Evolutionary conservation across 1,140 invertebrate species (phyloP), one percentile per base, ranked within the genome.

Genomic region (Eueides isabella): DNA sequence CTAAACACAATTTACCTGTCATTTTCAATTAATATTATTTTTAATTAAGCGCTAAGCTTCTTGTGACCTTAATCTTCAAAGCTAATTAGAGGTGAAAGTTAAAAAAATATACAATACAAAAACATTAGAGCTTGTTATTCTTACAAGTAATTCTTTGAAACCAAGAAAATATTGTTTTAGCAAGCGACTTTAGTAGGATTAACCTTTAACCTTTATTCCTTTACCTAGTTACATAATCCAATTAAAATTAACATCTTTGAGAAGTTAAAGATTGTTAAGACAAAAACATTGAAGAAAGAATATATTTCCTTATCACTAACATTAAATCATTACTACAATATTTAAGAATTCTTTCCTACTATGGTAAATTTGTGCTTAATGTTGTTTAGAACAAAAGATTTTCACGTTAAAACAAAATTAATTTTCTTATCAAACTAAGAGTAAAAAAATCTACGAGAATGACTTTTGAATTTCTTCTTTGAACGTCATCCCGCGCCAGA

Each of bases 401-500:
- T 33, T 33, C 26, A 23, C 11, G 9, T 63, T 30, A 63, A 31
- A 29, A 63, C 62, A 61, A 41, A 55, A 26, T 28, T 38, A 33
- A 69, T 31, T 61, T 69, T 68, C 35, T 55, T 38, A 69, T 61
- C 3, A 48, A 29, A 23, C 14, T 12, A 12, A 61, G 61, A 65
- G 76, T 61, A 71, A 74, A 75, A 72, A 73, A n/a, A 64, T 19
- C 41, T 14, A 31, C 48, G 12, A 55, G 72, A 76, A 72, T 79
- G 66, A 62, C 67, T 66, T 61, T 71, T 19, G 71, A 71, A 74
- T 78, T 80, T 68, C 41, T 73, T 67, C 74, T 78, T 74, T 72
- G 29, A 74, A 75, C 66, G 74, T 71, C 75, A 72, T 76, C 76
- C 74, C 70, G 62, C 66, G 77, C 76, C 71, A 67, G 75, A 84